Conservation (phyloP, 2,113 vertebrate species). For the Pedionomus torquatus region DNA sequence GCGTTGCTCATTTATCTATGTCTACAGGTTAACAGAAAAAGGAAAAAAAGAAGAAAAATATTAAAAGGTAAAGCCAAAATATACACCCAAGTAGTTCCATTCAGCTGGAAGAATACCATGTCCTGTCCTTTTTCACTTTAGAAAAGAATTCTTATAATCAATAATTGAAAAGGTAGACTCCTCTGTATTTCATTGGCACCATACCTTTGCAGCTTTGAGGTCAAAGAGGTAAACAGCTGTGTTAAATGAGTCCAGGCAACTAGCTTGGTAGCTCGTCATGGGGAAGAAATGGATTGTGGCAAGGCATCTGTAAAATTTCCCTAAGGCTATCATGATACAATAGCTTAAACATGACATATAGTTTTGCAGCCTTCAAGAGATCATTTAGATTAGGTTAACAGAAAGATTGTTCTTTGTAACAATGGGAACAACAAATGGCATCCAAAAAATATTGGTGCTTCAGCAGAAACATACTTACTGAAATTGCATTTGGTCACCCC, state of each 20-base stretch:
- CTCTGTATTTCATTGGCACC: background rate
- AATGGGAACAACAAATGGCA: background rate
- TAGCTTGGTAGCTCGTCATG: background rate
- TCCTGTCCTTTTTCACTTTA: background rate
- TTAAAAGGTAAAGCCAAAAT: background rate
- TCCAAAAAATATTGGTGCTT: background rate
- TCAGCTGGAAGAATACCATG: background rate
- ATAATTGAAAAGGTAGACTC: background rate
- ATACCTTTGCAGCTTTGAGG: conserved; percentile 7
- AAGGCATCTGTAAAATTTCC: conserved; percentile 55
- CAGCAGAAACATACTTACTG: background rate
- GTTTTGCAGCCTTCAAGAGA: background rate
- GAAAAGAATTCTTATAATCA: background rate
- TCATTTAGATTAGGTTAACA: conserved; percentile 10
- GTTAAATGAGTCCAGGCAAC: conserved; percentile 11
- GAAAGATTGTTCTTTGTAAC: background rate
- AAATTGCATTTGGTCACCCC: background rate
- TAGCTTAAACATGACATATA: background rate
- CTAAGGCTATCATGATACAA: background rate
- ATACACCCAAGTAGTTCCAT: background rate
- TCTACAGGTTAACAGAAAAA: conserved; percentile 11
- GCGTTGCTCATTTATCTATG: background rate
- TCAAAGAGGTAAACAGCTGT: conserved; percentile 44
- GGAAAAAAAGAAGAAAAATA: background rate
- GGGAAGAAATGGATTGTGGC: conserved; percentile 62